Percentiles rank a stretch among this genome's conserved stretches.
Evolutionary conservation across 2,888 invertebrate species (phyloP).

Genomic region (Patella pellucida): DNA sequence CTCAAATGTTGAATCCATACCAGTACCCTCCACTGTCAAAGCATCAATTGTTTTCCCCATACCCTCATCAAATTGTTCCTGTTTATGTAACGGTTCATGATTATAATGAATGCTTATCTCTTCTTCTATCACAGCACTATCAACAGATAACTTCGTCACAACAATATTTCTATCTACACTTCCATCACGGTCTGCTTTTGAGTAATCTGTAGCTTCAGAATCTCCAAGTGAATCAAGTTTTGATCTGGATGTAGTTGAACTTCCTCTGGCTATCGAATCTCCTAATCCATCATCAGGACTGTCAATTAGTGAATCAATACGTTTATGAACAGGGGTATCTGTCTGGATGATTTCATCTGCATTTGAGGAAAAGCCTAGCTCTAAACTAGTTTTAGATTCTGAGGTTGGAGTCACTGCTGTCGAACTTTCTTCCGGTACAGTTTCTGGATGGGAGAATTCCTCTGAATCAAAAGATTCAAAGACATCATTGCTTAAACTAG

Average conservation of each 20-base stretch:
- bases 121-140: slow-evolving; percentile 67
- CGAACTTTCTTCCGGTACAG: slow-evolving; percentile 62
- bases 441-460: slow-evolving; percentile 61
- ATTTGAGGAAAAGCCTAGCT: slow-evolving; percentile 41
- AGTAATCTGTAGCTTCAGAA: slow-evolving; percentile 56
- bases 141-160: slow-evolving; percentile 72
- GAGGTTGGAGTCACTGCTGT: slow-evolving; percentile 60
- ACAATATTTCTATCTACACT: slow-evolving; percentile 55
- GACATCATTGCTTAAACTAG: slow-evolving; percentile 73
- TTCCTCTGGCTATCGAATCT: slow-evolving; percentile 61
- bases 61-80: slow-evolving; percentile 31
- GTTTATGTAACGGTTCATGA: slow-evolving; percentile 13
- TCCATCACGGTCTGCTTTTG: slow-evolving; percentile 49
- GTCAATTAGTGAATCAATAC: slow-evolving; percentile 44
- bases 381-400: slow-evolving; percentile 60
- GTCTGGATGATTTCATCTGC: slow-evolving; percentile 49
- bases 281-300: slow-evolving; percentile 69
- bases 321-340: slow-evolving; percentile 31
- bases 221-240: slow-evolving; percentile 60
- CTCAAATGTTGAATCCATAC: slow-evolving; percentile 28
- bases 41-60: slow-evolving; percentile 33
- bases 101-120: slow-evolving; percentile 13
- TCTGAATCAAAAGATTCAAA: slow-evolving; percentile 70
- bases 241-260: slow-evolving; percentile 51
- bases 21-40: slow-evolving; percentile 28